Evolutionary conservation across 1,140 invertebrate genomes (phyloP).

Genomic region (Bombus turneri): DNA sequence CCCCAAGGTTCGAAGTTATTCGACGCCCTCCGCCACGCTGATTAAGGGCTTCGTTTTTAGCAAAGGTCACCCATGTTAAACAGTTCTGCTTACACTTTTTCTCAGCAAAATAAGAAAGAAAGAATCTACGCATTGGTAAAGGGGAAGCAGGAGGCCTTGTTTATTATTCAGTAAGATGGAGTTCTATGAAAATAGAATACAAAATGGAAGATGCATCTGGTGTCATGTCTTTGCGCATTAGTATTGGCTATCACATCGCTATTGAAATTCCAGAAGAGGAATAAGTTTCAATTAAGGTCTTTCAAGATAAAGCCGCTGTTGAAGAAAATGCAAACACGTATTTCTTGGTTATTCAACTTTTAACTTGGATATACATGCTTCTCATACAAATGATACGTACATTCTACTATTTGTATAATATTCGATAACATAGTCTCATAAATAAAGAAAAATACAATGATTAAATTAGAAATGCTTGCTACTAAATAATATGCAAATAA

Average conservation of each 20-base stretch:
- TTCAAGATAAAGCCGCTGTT: neutral
- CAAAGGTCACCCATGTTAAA: conserved; percentile 30
- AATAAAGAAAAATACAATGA: too few relatives aligned
- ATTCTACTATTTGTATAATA: neutral
- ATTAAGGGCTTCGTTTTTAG: conserved; percentile 58
- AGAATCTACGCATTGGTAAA: neutral
- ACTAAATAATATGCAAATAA: too few relatives aligned
- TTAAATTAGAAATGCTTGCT: too few relatives aligned
- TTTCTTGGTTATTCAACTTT: neutral
- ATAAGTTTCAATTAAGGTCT: neutral
- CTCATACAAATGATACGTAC: neutral
- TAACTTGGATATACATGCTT: neutral
- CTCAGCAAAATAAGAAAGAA: neutral
- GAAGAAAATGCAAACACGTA: neutral
- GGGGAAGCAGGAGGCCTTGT: neutral
- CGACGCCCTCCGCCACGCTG: conserved; percentile 38
- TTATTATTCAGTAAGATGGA: conserved; percentile 43
- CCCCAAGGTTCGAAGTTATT: conserved; percentile 29
- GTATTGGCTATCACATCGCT: neutral
- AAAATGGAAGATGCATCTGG: conserved; percentile 26
- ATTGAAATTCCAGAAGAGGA: conserved; percentile 13
- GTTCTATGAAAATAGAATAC: conserved; percentile 35
- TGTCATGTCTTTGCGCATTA: conserved; percentile 7
- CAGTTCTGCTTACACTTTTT: neutral
- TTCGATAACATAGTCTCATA: too few relatives aligned